These are phyloP conservation scores for Diorhabda sublineata DNA, from an alignment of 1,140 invertebrate species.

Conservation along the genomic window DNA sequence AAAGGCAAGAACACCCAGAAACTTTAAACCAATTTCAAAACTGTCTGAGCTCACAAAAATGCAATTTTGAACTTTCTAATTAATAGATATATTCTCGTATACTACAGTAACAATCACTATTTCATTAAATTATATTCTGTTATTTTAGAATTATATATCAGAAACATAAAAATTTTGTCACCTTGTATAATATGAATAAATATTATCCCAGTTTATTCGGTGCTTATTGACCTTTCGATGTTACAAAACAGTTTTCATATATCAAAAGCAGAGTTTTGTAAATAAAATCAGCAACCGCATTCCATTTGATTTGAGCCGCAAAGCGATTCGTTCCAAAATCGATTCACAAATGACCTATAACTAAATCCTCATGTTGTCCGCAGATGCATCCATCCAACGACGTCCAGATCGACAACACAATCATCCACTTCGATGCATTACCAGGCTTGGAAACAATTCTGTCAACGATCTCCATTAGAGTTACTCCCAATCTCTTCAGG, in stretches of 20 bases:
- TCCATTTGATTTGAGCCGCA: background rate
- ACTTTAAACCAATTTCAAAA: too few relatives aligned
- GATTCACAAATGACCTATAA: background rate
- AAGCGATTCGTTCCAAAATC: background rate
- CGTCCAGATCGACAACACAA: conserved; percentile 30
- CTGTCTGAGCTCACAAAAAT: too few relatives aligned
- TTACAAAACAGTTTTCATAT: background rate
- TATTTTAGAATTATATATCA: too few relatives aligned
- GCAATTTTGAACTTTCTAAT: too few relatives aligned
- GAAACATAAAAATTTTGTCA: too few relatives aligned
- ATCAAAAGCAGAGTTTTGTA: background rate
- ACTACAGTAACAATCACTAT: too few relatives aligned
- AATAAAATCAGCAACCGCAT: background rate
- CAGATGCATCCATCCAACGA: conserved; percentile 25
- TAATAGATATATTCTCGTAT: too few relatives aligned
- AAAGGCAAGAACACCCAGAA: too few relatives aligned
- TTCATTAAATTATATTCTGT: too few relatives aligned
- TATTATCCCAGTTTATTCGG: too few relatives aligned
- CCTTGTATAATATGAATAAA: too few relatives aligned
- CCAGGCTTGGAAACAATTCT: conserved; percentile 45
- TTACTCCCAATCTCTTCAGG: conserved; percentile 45
- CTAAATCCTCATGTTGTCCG: conserved; percentile 16
- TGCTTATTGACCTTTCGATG: too few relatives aligned
- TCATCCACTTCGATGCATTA: conserved; percentile 38
- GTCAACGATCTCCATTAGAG: conserved; percentile 43